Evolutionary conservation across 2,797 vertebrate species (phyloP), one percentile per base, ranked within the genome.

Genomic region (Typhlichthys eigenmanni): DNA sequence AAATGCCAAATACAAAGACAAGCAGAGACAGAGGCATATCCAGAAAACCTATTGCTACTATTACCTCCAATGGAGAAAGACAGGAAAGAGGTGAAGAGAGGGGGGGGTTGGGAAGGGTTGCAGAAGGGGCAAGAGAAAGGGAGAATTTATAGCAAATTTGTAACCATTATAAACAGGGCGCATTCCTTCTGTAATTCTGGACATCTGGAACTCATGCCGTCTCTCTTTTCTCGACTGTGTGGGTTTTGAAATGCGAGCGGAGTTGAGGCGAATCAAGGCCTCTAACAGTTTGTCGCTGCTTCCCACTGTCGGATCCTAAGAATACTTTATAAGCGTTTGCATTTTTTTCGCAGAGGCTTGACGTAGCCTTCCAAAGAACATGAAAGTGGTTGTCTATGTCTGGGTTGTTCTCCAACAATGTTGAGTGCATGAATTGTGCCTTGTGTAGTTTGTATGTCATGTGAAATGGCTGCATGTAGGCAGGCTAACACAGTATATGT

Each of bases 151-250:
- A 75, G 80, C 79, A 78, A 85, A 74, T 80, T 72, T 78, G 71
- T 83, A 69, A 81, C 78, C 67, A 77, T 79, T 89, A 85, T 87
- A 91, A 92, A 92, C 90, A 89, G 58, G 76, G 84, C 78, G 76
- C 89, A 92, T 92, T 92, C 88, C 85, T 88, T 47, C 82, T 82
- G 80, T 89, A 90, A 90, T 88, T 87, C 80, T 82, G 75, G 80
- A 90, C 90, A 91, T 92, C 90, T 93, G 92, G 81, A 84, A 88
- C 85, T 84, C 79, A 78, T 81, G 81, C 81, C 66, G 57, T 57
- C 54, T 82, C 69, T 64, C 57, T 66, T 61, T 61, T 68, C 71
- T 69, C 57, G 68, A 0, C 78, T 80, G 74, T 63, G 52, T 72
- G 68, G 64, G 71, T 68, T 84, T 83, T 76, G 72, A 72, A 82